Percentiles rank a stretch among this genome's conserved stretches.
These are phyloP conservation scores for Clostera curtula DNA, from an alignment of 2,888 invertebrate species.

Conservation along the genomic window DNA sequence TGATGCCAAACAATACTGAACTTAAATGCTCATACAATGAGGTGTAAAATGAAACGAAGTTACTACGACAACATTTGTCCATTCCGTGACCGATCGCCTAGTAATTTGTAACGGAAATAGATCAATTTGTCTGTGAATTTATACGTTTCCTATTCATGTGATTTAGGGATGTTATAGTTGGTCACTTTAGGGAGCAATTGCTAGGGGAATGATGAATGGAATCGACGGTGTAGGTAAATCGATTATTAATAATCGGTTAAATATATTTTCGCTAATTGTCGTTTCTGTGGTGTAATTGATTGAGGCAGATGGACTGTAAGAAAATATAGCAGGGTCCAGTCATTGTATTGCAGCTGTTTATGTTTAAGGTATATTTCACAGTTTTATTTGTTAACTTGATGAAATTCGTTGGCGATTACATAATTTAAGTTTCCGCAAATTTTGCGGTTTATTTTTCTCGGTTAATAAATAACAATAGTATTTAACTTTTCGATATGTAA, in stretches of 20 bases:
- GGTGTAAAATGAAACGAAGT: not conserved
- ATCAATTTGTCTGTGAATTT: constrained; percentile 60
- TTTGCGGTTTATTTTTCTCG: too few species aligned
- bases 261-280: constrained; percentile 22
- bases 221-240: constrained; percentile 54
- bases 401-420: too few species aligned
- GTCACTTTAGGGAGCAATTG: constrained; percentile 35
- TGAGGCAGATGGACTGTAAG: too few species aligned
- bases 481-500: too few species aligned
- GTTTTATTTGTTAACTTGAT: too few species aligned
- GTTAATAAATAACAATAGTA: too few species aligned
- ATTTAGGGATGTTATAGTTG: constrained; percentile 48
- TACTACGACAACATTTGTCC: constrained; percentile 28
- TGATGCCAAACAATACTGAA: not conserved
- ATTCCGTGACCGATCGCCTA: constrained; percentile 52
- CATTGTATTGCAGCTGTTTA: constrained; percentile 19
- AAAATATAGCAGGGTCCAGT: too few species aligned
- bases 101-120: constrained; percentile 59
- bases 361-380: constrained; percentile 5
- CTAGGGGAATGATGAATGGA: constrained; percentile 43
- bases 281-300: constrained; percentile 15
- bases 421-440: too few species aligned
- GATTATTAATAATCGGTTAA: constrained; percentile 41
- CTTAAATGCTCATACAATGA: constrained; percentile 3
- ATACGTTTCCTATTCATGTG: constrained; percentile 33